Conservation (phyloP, 2,797 vertebrate genomes). For the Phrynocephalus forsythii region DNA sequence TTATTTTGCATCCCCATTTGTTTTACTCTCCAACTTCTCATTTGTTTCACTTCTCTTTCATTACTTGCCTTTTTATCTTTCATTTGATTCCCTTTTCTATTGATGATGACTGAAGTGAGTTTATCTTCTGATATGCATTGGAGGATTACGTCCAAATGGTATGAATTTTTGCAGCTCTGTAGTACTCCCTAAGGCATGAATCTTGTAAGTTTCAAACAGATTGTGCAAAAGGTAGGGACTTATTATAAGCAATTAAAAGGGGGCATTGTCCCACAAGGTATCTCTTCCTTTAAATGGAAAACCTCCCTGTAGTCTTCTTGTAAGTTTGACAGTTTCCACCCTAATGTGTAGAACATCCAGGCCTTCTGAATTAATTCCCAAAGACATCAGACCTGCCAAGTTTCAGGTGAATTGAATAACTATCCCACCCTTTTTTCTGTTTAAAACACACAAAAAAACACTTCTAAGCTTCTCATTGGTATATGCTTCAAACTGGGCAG, state of each 20-base stretch:
- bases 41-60: background rate
- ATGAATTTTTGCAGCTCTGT: background rate
- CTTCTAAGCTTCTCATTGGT: background rate
- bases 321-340: slow-evolving; percentile 10
- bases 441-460: background rate
- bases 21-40: background rate
- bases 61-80: background rate
- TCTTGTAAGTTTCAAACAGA: slow-evolving; percentile 1
- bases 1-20: background rate
- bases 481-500: background rate
- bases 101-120: background rate
- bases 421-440: background rate
- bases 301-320: background rate
- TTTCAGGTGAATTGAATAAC: background rate
- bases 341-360: background rate
- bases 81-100: background rate
- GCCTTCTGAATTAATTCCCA: background rate
- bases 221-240: background rate
- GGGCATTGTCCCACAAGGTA: background rate
- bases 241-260: background rate
- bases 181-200: background rate
- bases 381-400: background rate
- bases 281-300: background rate
- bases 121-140: background rate
- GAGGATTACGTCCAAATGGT: background rate